Percentiles rank a stretch among this genome's conserved stretches.
Evolutionary conservation across 30 jellyfish, hydroid and myxozoan species (phyloP).

Genomic region (Turritopsis dohrnii): DNA sequence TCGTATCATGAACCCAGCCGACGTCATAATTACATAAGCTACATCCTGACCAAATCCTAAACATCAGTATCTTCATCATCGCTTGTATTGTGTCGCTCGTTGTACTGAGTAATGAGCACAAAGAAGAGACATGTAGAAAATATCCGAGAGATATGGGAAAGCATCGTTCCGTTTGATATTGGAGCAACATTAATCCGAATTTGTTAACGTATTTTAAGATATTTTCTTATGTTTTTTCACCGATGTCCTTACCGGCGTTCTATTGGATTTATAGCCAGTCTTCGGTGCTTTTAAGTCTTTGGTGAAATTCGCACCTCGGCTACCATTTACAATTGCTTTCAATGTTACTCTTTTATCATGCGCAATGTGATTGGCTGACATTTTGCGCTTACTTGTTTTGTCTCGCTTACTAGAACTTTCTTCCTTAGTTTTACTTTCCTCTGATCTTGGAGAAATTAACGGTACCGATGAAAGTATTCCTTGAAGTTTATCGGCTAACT

Average conservation of each 20-base stretch:
- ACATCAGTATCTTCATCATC: no score
- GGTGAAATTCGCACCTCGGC: not conserved
- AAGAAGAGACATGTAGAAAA: no score
- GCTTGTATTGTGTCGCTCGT: no score
- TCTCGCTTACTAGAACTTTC: slow-evolving; percentile 7
- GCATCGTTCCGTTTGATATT: no score
- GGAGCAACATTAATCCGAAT: no score
- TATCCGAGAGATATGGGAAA: no score
- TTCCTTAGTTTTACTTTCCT: not conserved
- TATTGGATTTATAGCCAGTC: not conserved
- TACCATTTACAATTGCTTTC: not conserved
- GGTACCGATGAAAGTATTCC: slow-evolving; percentile 10
- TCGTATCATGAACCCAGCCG: no score
- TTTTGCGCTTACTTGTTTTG: not conserved
- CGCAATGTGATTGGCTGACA: not conserved
- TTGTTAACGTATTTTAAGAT: not conserved
- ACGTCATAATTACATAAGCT: no score
- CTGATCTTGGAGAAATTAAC: not conserved
- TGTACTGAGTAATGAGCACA: no score
- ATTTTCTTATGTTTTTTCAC: not conserved
- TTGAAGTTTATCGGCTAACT: not conserved
- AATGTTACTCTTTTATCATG: not conserved
- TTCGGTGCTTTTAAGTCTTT: not conserved
- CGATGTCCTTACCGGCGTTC: not conserved
- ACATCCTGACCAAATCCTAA: no score